Conservation (phyloP, 2,888 invertebrate species). For the Drosophila falleni region DNA sequence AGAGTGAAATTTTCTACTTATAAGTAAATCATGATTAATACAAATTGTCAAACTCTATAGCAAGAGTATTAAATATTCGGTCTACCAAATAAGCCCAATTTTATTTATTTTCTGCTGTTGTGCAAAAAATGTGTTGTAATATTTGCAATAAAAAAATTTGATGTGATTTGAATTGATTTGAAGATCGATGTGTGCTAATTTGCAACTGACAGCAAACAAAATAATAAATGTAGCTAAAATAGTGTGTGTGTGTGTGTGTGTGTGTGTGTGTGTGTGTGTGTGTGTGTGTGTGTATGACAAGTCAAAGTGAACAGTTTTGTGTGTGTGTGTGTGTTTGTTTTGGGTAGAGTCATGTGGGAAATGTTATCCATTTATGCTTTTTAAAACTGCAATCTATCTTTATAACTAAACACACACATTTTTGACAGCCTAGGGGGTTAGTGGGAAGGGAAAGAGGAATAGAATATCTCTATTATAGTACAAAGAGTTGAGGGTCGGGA, state of each 20-base stretch:
- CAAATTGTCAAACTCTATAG: neutral
- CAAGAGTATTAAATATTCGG: slow-evolving; percentile 4
- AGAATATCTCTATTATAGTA: slow-evolving; percentile 1
- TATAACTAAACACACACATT: slow-evolving; percentile 54
- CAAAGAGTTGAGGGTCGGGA: neutral
- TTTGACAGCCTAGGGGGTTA: slow-evolving; percentile 38
- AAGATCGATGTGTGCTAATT: slow-evolving; percentile 34
- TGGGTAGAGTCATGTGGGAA: slow-evolving; percentile 36
- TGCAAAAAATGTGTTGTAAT: neutral
- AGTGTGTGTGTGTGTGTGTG: neutral
- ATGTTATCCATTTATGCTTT: slow-evolving; percentile 68
- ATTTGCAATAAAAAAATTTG: slow-evolving; percentile 22
- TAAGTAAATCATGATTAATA: no score
- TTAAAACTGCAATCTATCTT: slow-evolving; percentile 76
- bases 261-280: slow-evolving; percentile 12
- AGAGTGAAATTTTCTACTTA: no score
- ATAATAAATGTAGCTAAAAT: neutral
- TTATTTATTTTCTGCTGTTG: slow-evolving; percentile 4
- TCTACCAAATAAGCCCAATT: neutral
- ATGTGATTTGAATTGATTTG: slow-evolving; percentile 29
- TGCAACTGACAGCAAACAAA: slow-evolving; percentile 22
- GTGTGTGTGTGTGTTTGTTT: slow-evolving; percentile 8
- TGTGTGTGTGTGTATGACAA: slow-evolving; percentile 3
- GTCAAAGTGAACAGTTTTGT: slow-evolving; percentile 1
- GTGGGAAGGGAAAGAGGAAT: neutral